Evolutionary conservation across 2,888 invertebrate genomes (phyloP), one percentile per base, ranked within the genome.

Genomic region (Heliconius hortense): DNA sequence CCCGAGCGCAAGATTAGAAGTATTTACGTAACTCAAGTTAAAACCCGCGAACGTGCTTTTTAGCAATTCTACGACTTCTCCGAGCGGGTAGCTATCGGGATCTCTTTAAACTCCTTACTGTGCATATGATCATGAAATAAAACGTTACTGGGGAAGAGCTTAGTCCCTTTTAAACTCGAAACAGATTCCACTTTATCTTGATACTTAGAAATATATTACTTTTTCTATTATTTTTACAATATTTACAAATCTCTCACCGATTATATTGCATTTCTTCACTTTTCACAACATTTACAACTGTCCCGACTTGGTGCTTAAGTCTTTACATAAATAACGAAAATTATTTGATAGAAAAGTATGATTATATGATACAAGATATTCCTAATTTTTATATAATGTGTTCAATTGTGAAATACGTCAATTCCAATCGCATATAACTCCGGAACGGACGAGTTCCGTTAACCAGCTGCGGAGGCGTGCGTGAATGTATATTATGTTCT

Each of bases 401-500:
- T 60, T 56, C 56, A 68, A 62, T 72, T 43, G 56, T 68, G 43
- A 60, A 68, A 74, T 60, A 71, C 18, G 21, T 43, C 26, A 43
- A 71, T 21, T 21, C 56, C 15, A 66, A 74, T 78, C 83, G 82
- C 83, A 84, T 82, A 81, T 83, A 86, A 84, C 83, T 81, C 84
- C 87, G 87, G 88, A 89, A 86, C 83, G 76, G 77, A 62, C 74
- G 76, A 78, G 84, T 84, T 85, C 85, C 86, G 85, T 79, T 82
- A 81, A 77, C 79, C 82, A 83, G 81, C 85, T 86, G 89, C 89
- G 87, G 87, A 87, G 88, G 86, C 87, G 90, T 94, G 93, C 93
- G 93, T 93, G 92, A 89, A 91, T 88, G 91, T 92, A 91, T 91
- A 93, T 92, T 92, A 91, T 90, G 91, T 91, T 92, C 87, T 91